Evolutionary conservation across 2,113 vertebrate species (phyloP).

Genomic region (Falcunculus frontatus): DNA sequence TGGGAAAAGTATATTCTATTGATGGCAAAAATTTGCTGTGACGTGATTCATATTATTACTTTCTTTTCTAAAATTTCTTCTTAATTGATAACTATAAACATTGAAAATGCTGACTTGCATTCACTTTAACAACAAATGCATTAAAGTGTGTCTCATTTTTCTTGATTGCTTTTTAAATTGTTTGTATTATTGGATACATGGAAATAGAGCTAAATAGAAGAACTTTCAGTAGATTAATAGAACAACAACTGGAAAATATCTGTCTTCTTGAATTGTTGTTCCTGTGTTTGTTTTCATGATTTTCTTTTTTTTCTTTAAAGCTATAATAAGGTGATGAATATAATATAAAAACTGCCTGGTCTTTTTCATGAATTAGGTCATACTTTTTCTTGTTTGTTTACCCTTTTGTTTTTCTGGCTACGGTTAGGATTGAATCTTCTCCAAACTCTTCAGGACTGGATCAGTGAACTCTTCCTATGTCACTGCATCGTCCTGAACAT

Average conservation of each 20-base stretch:
- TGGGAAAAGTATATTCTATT: neutral
- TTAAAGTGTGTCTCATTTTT: neutral
- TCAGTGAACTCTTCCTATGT: neutral
- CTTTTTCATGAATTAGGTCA: neutral
- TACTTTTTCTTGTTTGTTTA: neutral
- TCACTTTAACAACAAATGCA: neutral
- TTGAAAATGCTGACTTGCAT: neutral
- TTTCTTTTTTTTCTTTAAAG: neutral
- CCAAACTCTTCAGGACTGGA: neutral
- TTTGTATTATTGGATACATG: neutral
- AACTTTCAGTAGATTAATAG: neutral
- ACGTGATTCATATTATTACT: neutral
- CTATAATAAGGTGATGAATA: neutral
- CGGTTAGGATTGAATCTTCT: neutral
- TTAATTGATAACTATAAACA: neutral
- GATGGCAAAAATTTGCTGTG: neutral
- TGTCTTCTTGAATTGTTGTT: neutral
- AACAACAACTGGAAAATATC: neutral
- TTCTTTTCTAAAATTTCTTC: neutral
- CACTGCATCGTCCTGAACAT: neutral
- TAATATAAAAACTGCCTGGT: neutral
- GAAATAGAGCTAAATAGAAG: neutral
- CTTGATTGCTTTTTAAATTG: neutral
- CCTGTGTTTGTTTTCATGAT: neutral
- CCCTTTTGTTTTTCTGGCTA: neutral